Percentiles rank a stretch among this genome's conserved stretches.
phyloP scores from a whole-genome alignment of 1,140 invertebrate genomes.

The Lasaia peninsularis region DNA sequence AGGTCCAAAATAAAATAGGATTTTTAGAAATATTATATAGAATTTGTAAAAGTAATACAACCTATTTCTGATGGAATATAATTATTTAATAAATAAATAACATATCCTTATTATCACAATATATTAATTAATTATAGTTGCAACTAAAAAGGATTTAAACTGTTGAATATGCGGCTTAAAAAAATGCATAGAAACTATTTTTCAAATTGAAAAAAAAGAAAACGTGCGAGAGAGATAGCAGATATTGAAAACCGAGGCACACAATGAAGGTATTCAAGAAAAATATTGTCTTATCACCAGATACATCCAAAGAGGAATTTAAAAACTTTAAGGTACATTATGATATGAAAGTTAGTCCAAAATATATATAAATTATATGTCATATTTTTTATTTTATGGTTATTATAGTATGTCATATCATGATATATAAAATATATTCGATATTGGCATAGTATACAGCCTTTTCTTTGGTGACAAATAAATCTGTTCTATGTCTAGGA shows the following conservation, averaged over 20 bases:
- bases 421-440: conserved; percentile 20
- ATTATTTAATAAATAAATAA: no score
- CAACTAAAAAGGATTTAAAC: no score
- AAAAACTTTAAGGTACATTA: conserved; percentile 42
- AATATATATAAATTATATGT: conserved; percentile 12
- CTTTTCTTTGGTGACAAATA: conserved; percentile 68
- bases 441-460: conserved; percentile 50
- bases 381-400: no score
- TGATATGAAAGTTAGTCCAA: conserved; percentile 50
- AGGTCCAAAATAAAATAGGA: no score
- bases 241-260: conserved; percentile 37
- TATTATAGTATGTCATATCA: conserved; percentile 13
- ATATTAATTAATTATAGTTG: no score
- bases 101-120: no score
- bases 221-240: not conserved
- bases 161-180: no score
- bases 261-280: conserved; percentile 41
- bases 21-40: no score
- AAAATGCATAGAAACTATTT: no score
- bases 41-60: no score
- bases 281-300: conserved; percentile 63
- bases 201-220: not conserved
- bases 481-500: conserved; percentile 30
- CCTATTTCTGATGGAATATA: no score
- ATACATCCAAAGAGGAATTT: conserved; percentile 18